Percentiles rank a stretch among this genome's conserved stretches.
Conservation (phyloP, 2,113 vertebrate genomes). For the Acanthisitta chloris region DNA sequence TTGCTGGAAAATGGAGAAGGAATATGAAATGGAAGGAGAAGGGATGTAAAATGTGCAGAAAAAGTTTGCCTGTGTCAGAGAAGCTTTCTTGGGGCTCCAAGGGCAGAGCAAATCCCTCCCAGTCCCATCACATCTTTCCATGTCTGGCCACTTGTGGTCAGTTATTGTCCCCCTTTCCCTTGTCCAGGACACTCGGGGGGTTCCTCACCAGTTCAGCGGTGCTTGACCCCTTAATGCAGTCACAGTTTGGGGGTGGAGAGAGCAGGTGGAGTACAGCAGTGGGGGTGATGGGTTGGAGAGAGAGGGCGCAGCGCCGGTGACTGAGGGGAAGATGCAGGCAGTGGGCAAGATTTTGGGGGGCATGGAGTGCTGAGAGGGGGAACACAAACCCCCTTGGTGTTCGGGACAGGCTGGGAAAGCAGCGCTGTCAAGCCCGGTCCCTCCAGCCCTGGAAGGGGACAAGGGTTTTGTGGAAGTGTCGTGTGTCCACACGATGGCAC, state of each 20-base stretch:
- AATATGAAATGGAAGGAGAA: too few relatives aligned
- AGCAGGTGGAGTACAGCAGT: background rate
- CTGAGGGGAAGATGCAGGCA: background rate
- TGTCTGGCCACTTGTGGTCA: background rate
- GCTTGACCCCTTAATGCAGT: background rate
- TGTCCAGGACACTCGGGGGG: background rate
- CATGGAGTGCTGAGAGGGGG: background rate
- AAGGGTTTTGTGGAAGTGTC: background rate
- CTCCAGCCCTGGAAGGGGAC: background rate
- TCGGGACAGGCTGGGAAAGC: background rate
- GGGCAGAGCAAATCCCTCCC: background rate
- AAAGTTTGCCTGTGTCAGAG: background rate
- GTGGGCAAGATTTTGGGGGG: background rate
- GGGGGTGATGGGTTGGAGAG: background rate
- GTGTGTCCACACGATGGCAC: slow-evolving; percentile 45
- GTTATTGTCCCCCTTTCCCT: background rate
- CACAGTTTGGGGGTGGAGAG: background rate
- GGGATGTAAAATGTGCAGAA: background rate
- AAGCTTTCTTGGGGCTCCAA: background rate
- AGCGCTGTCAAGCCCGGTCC: accelerated
- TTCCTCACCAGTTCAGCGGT: background rate
- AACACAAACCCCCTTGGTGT: background rate
- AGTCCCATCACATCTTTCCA: background rate
- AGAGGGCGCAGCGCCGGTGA: accelerated
- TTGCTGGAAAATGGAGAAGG: background rate